A percentile compares a stretch with the other conserved stretches of the same genome.
Conservation (phyloP, 2,888 invertebrate species). For the Sesamia inferens region DNA sequence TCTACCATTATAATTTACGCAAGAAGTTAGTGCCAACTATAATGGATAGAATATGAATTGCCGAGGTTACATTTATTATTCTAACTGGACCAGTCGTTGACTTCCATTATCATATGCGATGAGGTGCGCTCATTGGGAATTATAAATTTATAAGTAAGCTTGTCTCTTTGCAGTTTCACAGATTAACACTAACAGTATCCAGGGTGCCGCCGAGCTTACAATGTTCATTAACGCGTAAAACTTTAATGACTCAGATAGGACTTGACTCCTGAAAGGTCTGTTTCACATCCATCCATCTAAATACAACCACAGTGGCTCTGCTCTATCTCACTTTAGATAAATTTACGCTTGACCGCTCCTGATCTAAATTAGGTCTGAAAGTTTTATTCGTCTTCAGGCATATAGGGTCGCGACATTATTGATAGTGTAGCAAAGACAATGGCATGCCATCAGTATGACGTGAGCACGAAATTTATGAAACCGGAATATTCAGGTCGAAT, state of each 20-base stretch:
- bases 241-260: constrained; percentile 67
- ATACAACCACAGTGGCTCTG: constrained; percentile 70
- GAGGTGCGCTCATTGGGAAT: constrained; percentile 76
- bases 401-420: constrained; percentile 64
- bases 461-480: constrained; percentile 80
- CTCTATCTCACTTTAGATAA: constrained; percentile 70
- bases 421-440: constrained; percentile 77
- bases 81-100: constrained; percentile 74
- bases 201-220: constrained; percentile 66
- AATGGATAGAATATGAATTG: constrained; percentile 55
- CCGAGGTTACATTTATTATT: constrained; percentile 70
- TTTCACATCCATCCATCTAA: constrained; percentile 71
- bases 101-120: constrained; percentile 83
- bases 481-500: constrained; percentile 85
- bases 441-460: constrained; percentile 79
- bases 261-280: constrained; percentile 68
- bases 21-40: constrained; percentile 39
- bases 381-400: constrained; percentile 67
- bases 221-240: constrained; percentile 74
- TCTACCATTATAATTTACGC: constrained; percentile 26
- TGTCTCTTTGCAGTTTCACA: constrained; percentile 63
- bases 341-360: constrained; percentile 64
- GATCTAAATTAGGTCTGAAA: constrained; percentile 66
- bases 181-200: constrained; percentile 66
- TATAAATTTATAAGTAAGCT: constrained; percentile 79